Conservation (phyloP, 2,797 vertebrate genomes). For the Sebastes vulpes region DNA sequence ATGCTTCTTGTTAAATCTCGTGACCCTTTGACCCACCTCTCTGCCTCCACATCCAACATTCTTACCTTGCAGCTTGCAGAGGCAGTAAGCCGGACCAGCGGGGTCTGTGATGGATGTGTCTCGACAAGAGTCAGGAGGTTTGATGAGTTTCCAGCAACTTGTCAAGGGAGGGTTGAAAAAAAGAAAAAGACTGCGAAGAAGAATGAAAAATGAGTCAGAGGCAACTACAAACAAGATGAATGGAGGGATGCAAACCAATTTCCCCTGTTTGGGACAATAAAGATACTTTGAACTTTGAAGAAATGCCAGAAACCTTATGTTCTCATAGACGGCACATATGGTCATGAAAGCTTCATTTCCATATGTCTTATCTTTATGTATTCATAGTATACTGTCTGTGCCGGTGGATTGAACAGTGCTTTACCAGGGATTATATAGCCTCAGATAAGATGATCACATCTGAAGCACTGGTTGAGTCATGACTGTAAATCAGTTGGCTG, state of each 20-base stretch:
- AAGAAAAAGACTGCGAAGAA: not conserved
- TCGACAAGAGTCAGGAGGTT: constrained; percentile 61
- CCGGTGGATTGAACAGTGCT: not conserved
- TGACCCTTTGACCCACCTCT: constrained; percentile 56
- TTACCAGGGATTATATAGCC: constrained; percentile 2
- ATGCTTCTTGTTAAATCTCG: constrained; percentile 40
- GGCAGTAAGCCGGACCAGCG: constrained; percentile 29
- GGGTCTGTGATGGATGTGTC: constrained; percentile 71
- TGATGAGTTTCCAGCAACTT: constrained; percentile 71
- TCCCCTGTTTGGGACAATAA: not conserved
- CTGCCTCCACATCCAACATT: constrained; percentile 27
- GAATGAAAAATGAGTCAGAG: constrained; percentile 18
- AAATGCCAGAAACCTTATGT: constrained; percentile 10
- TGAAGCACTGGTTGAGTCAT: not conserved
- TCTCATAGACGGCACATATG: not conserved
- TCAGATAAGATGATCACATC: constrained; percentile 5
- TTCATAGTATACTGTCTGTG: not conserved
- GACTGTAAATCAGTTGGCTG: not conserved
- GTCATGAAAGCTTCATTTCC: constrained; percentile 4
- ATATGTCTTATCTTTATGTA: not conserved
- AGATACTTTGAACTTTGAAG: not conserved
- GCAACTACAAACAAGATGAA: constrained; percentile 41
- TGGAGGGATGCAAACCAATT: not conserved
- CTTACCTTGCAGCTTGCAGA: constrained; percentile 35
- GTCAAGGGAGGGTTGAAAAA: constrained; percentile 9